These are phyloP conservation scores for Heliconius aoede DNA, from an alignment of 2,888 invertebrate genomes.

Conservation along the genomic window DNA sequence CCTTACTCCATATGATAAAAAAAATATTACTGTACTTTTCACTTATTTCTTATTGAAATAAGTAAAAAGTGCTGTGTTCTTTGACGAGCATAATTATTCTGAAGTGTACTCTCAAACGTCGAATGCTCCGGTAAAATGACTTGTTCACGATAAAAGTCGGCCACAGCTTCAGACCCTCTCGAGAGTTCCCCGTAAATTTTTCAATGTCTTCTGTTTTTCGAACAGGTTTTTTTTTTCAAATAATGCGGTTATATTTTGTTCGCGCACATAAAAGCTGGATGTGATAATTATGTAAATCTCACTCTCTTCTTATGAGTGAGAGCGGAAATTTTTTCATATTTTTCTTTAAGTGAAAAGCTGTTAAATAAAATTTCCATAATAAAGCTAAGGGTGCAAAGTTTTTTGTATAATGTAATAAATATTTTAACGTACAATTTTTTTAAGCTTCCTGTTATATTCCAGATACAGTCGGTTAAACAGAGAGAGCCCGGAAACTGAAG, in stretches of 20 bases:
- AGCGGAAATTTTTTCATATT: slow-evolving; percentile 1
- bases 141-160: slow-evolving; percentile 46
- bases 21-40: neutral
- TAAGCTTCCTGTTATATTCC: too few relatives aligned
- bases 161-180: slow-evolving; percentile 48
- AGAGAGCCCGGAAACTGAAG: too few relatives aligned
- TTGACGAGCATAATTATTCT: slow-evolving; percentile 29
- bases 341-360: slow-evolving; percentile 8
- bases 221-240: neutral
- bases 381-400: neutral
- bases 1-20: neutral
- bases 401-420: neutral
- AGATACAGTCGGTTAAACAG: too few relatives aligned
- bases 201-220: neutral
- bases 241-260: neutral
- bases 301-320: neutral
- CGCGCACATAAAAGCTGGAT: neutral
- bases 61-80: slow-evolving; percentile 5
- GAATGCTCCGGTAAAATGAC: slow-evolving; percentile 44
- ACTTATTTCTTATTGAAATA: neutral
- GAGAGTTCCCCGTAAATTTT: slow-evolving; percentile 40
- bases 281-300: slow-evolving; percentile 9
- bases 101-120: slow-evolving; percentile 30
- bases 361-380: neutral
- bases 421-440: neutral